Base-by-base conservation (phyloP, 2,797 vertebrate species). In the Rhinophrynus dorsalis region DNA sequence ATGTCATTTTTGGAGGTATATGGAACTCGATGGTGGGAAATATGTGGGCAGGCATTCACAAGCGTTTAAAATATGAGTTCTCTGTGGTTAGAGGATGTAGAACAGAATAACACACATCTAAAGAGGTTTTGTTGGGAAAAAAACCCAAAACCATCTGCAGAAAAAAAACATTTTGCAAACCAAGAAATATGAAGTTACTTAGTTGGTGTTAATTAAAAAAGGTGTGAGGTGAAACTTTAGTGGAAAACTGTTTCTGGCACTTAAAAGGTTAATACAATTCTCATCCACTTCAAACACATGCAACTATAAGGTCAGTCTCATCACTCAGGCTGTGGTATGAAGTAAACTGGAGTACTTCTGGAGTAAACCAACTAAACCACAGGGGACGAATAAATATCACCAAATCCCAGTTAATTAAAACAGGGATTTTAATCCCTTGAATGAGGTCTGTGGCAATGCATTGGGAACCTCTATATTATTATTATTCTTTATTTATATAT, bases 21-120 rank as follows among this genome's bases (percentile, higher is more conserved):
- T n/a, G n/a, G n/a, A n/a, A n/a, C n/a, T n/a, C n/a, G 29, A 37
- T 57, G 52, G 17, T 67, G 64, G 64, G 64, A 67, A 67, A 67
- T 32, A 26, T 45, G 51, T 67, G 52, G 52, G 51, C 38, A 56
- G 52, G 27, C 23, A 42, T 24, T 24, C 24, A 18, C 42, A 26
- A 45, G 27, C n/a, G 55, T 67, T 20, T 45, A 56, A 44, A 45
- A 56, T 29, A 56, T 67, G 38, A 24, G 38, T 42, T 54, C 38
- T 67, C 15, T 68, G 45, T 52, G 67, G 56, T 68, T 35, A 42
- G 56, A 68, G 45, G 10, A 42, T 15, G n/a, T 21, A 24, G 47
- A 68, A 40, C 21, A 23, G 55, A 61, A 17, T 60, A 47, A 56
- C 30, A 56, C 37, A 66, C 50, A 55, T 66, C 37, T 56, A 33